Evolutionary conservation across 64 coral and sea anemone genomes (phyloP).

Genomic region (Porites lutea): DNA sequence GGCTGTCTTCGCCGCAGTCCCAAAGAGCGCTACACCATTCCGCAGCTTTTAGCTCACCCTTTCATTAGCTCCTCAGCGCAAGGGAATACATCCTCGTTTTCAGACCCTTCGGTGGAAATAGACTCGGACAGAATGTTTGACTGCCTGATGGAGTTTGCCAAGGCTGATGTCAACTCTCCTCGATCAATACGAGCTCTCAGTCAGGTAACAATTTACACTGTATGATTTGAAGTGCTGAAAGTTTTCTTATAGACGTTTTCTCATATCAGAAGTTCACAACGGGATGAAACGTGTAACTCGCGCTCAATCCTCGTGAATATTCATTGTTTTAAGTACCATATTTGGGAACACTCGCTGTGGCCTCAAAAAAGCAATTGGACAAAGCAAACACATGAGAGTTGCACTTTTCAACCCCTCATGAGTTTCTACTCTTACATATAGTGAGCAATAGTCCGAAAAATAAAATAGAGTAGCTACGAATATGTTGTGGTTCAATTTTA

Average conservation of each 20-base stretch:
- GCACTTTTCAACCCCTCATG: too few species aligned
- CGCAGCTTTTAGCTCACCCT: slow-evolving; percentile 75
- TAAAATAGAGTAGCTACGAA: too few species aligned
- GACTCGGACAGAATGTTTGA: slow-evolving; percentile 75
- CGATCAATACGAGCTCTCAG: slow-evolving; percentile 78
- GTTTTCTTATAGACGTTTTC: not conserved
- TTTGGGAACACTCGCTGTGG: too few species aligned
- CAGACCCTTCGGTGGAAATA: not conserved
- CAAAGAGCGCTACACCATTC: slow-evolving; percentile 82
- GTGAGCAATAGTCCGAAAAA: too few species aligned
- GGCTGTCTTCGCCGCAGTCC: slow-evolving; percentile 85
- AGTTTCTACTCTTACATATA: too few species aligned
- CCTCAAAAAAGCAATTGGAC: too few species aligned
- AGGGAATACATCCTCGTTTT: not conserved
- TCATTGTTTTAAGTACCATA: too few species aligned
- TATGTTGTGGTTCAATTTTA: too few species aligned
- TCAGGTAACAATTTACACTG: slow-evolving; percentile 55
- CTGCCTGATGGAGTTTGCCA: slow-evolving; percentile 79
- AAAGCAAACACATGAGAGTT: too few species aligned
- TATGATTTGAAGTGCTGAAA: not conserved
- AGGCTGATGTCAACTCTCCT: slow-evolving; percentile 83
- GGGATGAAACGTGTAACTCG: too few species aligned
- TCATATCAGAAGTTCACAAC: too few species aligned
- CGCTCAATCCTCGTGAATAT: too few species aligned
- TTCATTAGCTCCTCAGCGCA: slow-evolving; percentile 60